phyloP scores from a whole-genome alignment of 2,888 invertebrate species.

The Apeira syringaria region DNA sequence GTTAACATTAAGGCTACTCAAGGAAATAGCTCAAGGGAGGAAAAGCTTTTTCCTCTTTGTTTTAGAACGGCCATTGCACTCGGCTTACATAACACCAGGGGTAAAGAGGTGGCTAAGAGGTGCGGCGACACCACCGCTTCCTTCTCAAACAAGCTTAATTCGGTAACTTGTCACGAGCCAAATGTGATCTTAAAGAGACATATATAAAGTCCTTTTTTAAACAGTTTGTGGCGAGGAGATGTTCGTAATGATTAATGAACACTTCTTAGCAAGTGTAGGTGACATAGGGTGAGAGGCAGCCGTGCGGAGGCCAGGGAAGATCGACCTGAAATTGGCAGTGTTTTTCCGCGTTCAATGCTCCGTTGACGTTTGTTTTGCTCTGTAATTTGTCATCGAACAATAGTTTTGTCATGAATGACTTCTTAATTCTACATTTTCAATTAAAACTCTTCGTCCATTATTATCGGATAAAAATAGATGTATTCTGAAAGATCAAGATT shows the following conservation, averaged over 20 bases:
- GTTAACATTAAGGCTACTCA: slow-evolving; percentile 51
- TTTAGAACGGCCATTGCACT: slow-evolving; percentile 78
- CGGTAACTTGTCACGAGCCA: slow-evolving; percentile 35
- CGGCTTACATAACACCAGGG: slow-evolving; percentile 78
- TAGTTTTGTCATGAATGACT: slow-evolving; percentile 35
- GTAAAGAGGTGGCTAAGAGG: slow-evolving; percentile 71
- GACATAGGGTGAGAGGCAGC: slow-evolving; percentile 38
- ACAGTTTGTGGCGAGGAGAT: slow-evolving; percentile 44
- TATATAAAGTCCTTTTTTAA: slow-evolving; percentile 54
- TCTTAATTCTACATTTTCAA: slow-evolving; percentile 29
- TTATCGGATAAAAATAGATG: slow-evolving; percentile 4
- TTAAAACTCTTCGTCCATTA: slow-evolving; percentile 6
- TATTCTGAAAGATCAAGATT: slow-evolving; percentile 38
- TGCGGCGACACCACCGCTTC: slow-evolving; percentile 46
- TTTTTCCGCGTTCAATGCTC: slow-evolving; percentile 50
- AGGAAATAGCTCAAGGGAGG: slow-evolving; percentile 53
- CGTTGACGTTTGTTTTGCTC: slow-evolving; percentile 57
- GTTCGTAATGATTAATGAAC: slow-evolving; percentile 69
- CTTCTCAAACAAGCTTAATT: slow-evolving; percentile 42
- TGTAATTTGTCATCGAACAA: slow-evolving; percentile 53
- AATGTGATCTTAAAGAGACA: slow-evolving; percentile 51
- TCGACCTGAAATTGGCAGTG: slow-evolving; percentile 76
- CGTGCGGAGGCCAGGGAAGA: slow-evolving; percentile 53
- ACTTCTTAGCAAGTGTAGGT: slow-evolving; percentile 60
- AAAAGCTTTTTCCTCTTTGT: slow-evolving; percentile 56